Base-by-base conservation (phyloP, 1,140 invertebrate genomes). In the Sycophaga agraensis region DNA sequence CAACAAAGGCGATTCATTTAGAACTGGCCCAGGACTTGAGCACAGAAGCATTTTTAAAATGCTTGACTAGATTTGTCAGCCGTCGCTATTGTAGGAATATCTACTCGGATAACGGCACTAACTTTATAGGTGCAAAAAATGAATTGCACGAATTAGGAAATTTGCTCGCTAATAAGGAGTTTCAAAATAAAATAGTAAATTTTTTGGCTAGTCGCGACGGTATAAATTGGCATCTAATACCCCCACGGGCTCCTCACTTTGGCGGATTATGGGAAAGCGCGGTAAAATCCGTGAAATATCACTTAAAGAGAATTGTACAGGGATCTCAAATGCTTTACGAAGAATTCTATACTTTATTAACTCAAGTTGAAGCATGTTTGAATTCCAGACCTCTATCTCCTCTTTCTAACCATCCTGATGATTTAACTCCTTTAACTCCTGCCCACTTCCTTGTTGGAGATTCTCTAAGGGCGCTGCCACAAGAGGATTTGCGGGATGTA, bases 41-140 rank as follows among this genome's bases (percentile, higher is more conserved):
- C 5, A 34, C 48, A 2, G 26, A 28, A 12, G 48, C 48, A 8
- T 50, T 50, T 17, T 34, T 50, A 16, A 50, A 50, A 16, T 50
- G 48, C 16, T 63, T 79, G 8, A 21, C 37, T n/a, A 37, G 61
- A 17, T 63, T 66, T n/a, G n/a, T n/a, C n/a, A n/a, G n/a, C n/a
- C n/a, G n/a, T n/a, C n/a, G n/a, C n/a, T 37, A 26, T 48, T 21
- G 12, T 46, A 2, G 14, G 17, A 31, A 50, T 8, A 50, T 34
- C 2, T 50, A 19, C 19, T 50, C 28, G 12, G 48, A 50, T 50
- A 50, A 50, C n/a, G 28, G 48, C 5, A 31, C 48, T 9, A 50
- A 50, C 19, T 50, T 50, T 50, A n/a, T 50, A 4, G 48, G 48
- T 2, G 48, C 48, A 16, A 31, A 7, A 4, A 50, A 34, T n/a